Evolutionary conservation across 2,797 vertebrate genomes (phyloP), one percentile per base, ranked within the genome.

Genomic region (Chaenodraco wilsoni): DNA sequence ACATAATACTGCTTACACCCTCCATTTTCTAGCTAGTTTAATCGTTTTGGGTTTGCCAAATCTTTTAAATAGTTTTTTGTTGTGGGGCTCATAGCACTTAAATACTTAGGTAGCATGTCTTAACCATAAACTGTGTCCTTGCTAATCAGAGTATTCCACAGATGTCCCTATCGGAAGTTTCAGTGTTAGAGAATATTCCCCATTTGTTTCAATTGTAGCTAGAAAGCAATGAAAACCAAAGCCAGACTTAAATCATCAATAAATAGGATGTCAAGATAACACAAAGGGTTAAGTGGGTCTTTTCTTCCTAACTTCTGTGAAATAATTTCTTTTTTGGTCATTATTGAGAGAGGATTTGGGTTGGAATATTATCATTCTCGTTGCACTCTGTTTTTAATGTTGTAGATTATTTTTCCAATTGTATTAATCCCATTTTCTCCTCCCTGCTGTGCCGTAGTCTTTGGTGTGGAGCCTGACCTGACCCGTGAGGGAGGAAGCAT

Each of bases 401-500:
- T 27, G 27, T 27, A 27, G 27, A 27, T 27, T 27, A 10, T n/a
- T 1, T 7, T 33, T 23, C 3, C 8, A 27, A 27, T 27, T 27
- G 1, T 5, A 27, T 27, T 5, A 27, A 27, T 27, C n/a, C 19
- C 43, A 31, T 58, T 5, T 33, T 3, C 0, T 48, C 17, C 4
- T 52, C 11, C 1, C 16, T 15, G 5, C n/a, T 75, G 21, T 63
- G 14, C 17, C 4, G 0, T 52, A 99, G 98, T 99, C 27, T 99
- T 99, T 84, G 97, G 96, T 2, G 95, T 99, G 11, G 98, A 99
- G 71, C 97, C 98, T 11, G 98, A 99, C 85, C 83, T 99, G 91
- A 99, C 97, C 0, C 96, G 98, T 58, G 98, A 99, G 64, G 98
- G 98, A 2, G 97, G 98, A 74, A 99, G 97, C 86, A 99, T 99